These are phyloP conservation scores for Bos taurus DNA, from an alignment of 2,113 vertebrate genomes.

Conservation along the genomic window DNA sequence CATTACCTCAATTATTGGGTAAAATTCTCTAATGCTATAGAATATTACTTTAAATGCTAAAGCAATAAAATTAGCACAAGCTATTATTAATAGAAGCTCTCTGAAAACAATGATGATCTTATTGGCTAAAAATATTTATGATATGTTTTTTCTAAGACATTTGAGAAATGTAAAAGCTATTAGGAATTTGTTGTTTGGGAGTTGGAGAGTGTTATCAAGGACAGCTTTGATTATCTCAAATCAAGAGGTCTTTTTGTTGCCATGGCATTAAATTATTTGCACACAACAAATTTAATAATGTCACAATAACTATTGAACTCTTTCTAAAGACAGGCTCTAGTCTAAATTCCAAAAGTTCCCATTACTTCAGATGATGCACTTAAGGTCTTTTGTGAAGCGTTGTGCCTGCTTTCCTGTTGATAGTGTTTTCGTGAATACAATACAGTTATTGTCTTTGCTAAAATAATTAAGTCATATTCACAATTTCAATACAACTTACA, in stretches of 20 bases:
- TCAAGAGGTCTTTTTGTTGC: conserved; percentile 47
- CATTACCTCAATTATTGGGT: background rate
- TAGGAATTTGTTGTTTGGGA: conserved; percentile 9
- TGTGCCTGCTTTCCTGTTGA: background rate
- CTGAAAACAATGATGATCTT: conserved; percentile 3
- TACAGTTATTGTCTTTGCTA: conserved; percentile 17
- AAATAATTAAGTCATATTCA: background rate
- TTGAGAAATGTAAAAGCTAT: background rate
- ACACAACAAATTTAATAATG: conserved; percentile 47
- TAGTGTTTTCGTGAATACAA: background rate
- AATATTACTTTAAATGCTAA: conserved; percentile 35
- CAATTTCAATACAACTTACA: background rate
- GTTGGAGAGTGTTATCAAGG: background rate
- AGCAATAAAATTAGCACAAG: background rate
- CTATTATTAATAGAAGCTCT: conserved; percentile 2
- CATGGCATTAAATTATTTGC: conserved; percentile 42
- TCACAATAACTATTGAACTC: background rate
- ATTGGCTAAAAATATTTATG: background rate
- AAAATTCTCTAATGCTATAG: background rate
- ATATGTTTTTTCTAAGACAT: conserved; percentile 28
- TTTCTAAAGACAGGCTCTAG: background rate
- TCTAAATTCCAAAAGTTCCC: conserved; percentile 47
- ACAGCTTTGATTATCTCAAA: conserved; percentile 44
- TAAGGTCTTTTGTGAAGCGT: conserved; percentile 18
- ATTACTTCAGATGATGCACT: conserved; percentile 35